phyloP scores from a whole-genome alignment of 2,888 invertebrate genomes.

The Yponomeuta sedellus region DNA sequence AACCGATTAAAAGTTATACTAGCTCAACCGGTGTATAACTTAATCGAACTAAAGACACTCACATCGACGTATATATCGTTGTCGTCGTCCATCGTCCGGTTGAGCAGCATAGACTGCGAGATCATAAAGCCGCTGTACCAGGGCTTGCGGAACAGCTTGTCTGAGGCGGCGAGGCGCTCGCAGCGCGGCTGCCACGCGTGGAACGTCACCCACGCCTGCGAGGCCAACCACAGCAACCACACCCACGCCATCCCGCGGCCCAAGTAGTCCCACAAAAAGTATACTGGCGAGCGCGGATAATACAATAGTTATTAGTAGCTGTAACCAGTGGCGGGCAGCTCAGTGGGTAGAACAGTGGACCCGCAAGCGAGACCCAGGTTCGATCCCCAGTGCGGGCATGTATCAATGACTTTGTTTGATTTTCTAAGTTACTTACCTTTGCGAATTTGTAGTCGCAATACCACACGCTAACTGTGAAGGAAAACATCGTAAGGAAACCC shows the following conservation, averaged over 20 bases:
- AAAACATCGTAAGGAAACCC: too few relatives aligned
- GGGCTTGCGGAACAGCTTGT: conserved; percentile 88
- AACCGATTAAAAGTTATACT: too few relatives aligned
- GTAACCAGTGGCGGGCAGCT: too few relatives aligned
- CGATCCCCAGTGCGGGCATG: too few relatives aligned
- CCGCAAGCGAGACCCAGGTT: too few relatives aligned
- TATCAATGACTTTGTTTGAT: too few relatives aligned
- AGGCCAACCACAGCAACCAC: conserved; percentile 87
- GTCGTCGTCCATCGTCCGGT: conserved; percentile 83
- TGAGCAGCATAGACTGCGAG: conserved; percentile 90
- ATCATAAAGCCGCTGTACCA: conserved; percentile 89
- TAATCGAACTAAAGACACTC: neutral
- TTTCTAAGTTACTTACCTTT: too few relatives aligned
- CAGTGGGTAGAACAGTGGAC: too few relatives aligned
- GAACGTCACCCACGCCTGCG: conserved; percentile 90
- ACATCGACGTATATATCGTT: conserved; percentile 55
- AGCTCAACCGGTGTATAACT: too few relatives aligned
- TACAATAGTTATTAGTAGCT: too few relatives aligned
- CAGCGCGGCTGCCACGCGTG: conserved; percentile 91
- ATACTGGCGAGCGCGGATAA: conserved; percentile 38
- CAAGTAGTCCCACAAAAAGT: conserved; percentile 73
- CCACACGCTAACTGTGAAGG: too few relatives aligned
- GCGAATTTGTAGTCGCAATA: too few relatives aligned
- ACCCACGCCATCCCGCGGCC: conserved; percentile 82
- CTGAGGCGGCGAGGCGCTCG: conserved; percentile 89